Evolutionary conservation across 2,797 vertebrate genomes (phyloP).

Genomic region (Myripristis jacobus): DNA sequence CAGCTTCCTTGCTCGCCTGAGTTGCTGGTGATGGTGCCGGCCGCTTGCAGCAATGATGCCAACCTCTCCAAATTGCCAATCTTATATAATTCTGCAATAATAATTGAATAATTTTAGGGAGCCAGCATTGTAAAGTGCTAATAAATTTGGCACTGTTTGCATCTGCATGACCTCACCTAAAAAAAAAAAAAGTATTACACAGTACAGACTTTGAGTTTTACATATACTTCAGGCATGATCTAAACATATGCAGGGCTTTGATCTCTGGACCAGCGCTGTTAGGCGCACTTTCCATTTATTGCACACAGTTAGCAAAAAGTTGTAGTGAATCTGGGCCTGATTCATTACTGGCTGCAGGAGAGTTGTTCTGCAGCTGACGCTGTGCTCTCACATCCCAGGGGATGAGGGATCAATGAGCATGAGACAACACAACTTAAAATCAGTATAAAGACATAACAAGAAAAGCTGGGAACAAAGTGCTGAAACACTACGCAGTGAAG

Average conservation of each 20-base stretch:
- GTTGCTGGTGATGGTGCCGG: background rate
- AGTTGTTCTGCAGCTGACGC: too few relatives aligned
- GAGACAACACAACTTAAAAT: background rate
- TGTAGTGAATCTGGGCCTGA: too few relatives aligned
- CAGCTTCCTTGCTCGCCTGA: background rate
- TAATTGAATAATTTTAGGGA: background rate
- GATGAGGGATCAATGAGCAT: background rate
- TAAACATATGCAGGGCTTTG: too few relatives aligned
- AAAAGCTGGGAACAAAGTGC: background rate
- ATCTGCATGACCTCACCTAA: background rate
- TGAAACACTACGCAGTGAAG: background rate
- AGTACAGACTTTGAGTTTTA: background rate
- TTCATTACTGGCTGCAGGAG: too few relatives aligned
- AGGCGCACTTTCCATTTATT: background rate
- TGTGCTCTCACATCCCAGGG: too few relatives aligned
- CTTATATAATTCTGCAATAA: too few relatives aligned
- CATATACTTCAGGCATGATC: slow-evolving; percentile 8
- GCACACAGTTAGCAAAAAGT: background rate
- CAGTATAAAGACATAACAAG: background rate
- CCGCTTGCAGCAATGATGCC: background rate
- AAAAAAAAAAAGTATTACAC: background rate
- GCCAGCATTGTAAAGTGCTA: slow-evolving; percentile 15
- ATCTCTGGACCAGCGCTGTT: background rate
- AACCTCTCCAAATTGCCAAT: too few relatives aligned
- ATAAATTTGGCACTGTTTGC: background rate